Evolutionary conservation across 2,113 vertebrate species (phyloP).

Genomic region (Astur gentilis): DNA sequence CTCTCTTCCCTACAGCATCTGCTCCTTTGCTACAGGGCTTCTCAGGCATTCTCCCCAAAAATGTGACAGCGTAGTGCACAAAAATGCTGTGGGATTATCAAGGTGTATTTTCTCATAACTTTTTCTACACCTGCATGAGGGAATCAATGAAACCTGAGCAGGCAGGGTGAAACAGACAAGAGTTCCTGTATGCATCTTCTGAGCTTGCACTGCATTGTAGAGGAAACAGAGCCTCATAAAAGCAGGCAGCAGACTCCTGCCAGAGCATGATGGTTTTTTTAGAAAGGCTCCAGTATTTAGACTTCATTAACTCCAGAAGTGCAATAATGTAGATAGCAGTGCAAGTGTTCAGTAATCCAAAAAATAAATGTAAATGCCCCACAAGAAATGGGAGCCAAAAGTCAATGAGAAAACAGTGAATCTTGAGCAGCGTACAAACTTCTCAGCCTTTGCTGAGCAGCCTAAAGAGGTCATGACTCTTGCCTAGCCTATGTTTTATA

Average conservation of each 20-base stretch:
- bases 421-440: neutral
- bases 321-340: neutral
- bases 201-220: neutral
- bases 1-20: neutral
- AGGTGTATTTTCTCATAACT: neutral
- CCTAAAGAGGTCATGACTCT: neutral
- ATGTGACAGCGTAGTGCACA: neutral
- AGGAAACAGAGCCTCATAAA: neutral
- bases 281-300: neutral
- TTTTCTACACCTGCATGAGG: neutral
- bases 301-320: neutral
- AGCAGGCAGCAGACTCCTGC: neutral
- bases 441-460: neutral
- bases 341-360: neutral
- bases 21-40: neutral
- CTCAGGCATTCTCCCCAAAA: neutral
- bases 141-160: neutral
- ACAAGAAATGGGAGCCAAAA: neutral
- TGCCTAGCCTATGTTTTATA: neutral
- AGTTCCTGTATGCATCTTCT: neutral
- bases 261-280: neutral
- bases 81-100: neutral
- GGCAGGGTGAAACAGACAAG: neutral
- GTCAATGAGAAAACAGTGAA: neutral
- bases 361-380: neutral